phyloP scores from a whole-genome alignment of 2,113 vertebrate genomes.

The Neogale vison region DNA sequence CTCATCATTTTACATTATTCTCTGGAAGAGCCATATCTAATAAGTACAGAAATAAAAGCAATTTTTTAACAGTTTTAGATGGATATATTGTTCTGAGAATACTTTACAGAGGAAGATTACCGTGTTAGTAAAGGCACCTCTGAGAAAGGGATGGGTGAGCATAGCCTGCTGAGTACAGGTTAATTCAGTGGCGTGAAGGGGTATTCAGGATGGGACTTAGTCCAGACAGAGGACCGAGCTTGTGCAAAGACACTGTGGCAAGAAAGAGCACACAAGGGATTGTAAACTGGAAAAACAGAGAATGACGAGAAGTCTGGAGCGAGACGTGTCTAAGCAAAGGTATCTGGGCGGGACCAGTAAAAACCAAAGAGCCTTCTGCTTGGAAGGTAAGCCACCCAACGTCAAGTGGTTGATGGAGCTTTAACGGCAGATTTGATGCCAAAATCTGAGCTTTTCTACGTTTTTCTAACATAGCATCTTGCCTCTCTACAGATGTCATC shows the following conservation, averaged over 20 bases:
- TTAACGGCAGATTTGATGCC: neutral
- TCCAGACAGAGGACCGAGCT: neutral
- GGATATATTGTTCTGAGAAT: neutral
- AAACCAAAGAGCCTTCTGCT: neutral
- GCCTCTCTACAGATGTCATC: neutral
- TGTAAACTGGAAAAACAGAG: neutral
- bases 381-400: neutral
- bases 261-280: neutral
- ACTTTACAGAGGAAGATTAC: neutral
- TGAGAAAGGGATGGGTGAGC: neutral
- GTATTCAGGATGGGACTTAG: neutral
- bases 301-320: accelerated
- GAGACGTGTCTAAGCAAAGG: neutral
- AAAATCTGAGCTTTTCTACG: neutral
- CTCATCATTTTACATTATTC: neutral
- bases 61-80: neutral
- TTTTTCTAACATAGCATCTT: neutral
- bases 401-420: neutral
- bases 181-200: neutral
- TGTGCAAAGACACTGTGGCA: neutral
- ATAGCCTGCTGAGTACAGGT: neutral
- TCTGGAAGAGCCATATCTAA: neutral
- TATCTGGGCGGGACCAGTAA: no score
- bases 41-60: neutral
- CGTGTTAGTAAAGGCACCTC: neutral